A percentile compares a stretch with the other conserved stretches of the same genome.
Conservation (phyloP, 1,140 invertebrate genomes). For the Leptinotarsa texana region DNA sequence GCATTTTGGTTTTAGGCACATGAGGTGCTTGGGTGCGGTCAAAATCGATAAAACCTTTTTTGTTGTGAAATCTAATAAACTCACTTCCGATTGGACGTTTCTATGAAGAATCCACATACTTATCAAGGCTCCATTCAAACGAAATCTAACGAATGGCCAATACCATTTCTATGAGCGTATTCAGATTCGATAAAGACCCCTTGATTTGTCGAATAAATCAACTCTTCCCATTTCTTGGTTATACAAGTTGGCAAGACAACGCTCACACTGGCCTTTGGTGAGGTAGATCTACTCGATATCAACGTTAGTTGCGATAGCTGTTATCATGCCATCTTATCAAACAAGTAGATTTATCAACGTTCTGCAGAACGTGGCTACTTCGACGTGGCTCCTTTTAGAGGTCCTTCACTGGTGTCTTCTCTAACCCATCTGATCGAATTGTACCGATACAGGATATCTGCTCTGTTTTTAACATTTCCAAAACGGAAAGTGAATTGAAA, state of each 20-base stretch:
- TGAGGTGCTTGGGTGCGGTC: slow-evolving; percentile 18
- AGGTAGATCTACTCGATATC: too few species aligned
- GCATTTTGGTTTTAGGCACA: slow-evolving; percentile 32
- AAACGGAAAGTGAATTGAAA: not conserved
- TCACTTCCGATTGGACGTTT: slow-evolving; percentile 27
- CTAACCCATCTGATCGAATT: not conserved
- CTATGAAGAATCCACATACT: slow-evolving; percentile 33
- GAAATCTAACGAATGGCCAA: slow-evolving; percentile 24
- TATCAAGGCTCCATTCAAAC: slow-evolving; percentile 25
- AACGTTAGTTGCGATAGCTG: not conserved
- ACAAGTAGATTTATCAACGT: not conserved
- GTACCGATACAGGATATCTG: not conserved
- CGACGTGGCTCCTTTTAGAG: not conserved
- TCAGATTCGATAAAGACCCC: not conserved
- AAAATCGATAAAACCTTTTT: slow-evolving; percentile 25
- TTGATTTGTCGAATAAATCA: not conserved
- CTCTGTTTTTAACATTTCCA: not conserved
- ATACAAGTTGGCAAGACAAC: not conserved
- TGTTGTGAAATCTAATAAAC: slow-evolving; percentile 22
- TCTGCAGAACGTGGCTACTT: not conserved
- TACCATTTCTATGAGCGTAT: not conserved
- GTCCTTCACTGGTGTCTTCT: not conserved
- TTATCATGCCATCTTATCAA: not conserved
- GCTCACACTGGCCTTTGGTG: not conserved
- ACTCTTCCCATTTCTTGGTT: not conserved